phyloP scores from a whole-genome alignment of 2,797 vertebrate species.

The Oreochromis mossambicus region DNA sequence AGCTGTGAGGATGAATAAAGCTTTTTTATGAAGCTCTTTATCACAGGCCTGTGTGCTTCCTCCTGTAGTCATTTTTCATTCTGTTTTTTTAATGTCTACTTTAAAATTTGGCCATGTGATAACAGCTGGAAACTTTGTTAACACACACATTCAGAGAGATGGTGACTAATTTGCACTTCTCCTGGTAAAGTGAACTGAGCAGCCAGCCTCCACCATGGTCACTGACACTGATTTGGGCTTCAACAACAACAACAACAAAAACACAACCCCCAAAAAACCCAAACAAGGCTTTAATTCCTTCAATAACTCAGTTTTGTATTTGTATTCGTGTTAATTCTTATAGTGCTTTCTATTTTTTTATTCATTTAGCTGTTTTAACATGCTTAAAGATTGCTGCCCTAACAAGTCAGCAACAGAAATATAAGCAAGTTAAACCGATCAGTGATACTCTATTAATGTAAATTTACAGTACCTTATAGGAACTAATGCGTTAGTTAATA shows the following conservation, averaged over 20 bases:
- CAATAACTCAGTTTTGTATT: neutral
- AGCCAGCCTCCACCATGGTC: neutral
- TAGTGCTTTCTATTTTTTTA: neutral
- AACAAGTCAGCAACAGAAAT: neutral
- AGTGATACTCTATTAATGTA: neutral
- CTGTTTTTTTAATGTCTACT: neutral
- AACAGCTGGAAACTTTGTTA: neutral
- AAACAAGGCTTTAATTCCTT: neutral
- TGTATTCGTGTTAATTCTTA: neutral
- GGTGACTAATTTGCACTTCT: neutral
- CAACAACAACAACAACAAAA: neutral
- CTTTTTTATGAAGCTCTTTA: neutral
- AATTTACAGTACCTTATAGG: neutral
- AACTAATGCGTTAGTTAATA: neutral
- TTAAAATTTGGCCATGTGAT: neutral
- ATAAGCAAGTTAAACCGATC: accelerated
- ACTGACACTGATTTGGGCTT: neutral
- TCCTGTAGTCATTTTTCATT: neutral
- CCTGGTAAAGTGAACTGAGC: neutral
- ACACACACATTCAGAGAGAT: neutral
- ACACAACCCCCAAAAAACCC: too few species aligned
- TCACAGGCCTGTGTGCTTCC: neutral
- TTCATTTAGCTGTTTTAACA: neutral
- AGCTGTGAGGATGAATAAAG: neutral
- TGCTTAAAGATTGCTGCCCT: neutral